Evolutionary conservation across 30 jellyfish, hydroid and myxozoan genomes (phyloP), one percentile per base, ranked within the genome.

Genomic region (Aurelia sp.): DNA sequence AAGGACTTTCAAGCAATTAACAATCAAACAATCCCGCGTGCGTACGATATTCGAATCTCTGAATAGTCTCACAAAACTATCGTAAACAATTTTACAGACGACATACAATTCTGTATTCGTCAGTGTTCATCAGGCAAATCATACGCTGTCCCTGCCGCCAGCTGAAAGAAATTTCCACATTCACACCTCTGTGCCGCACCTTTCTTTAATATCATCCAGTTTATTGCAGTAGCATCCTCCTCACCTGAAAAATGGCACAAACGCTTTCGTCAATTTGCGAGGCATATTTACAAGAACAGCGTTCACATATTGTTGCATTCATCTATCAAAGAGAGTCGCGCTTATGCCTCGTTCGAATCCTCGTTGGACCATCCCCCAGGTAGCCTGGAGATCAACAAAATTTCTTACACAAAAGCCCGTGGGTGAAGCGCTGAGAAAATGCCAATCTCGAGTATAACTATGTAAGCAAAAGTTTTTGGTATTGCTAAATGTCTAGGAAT

Each of bases 111-210:
- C 55, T 41, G 11, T 51, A 47, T 20, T 22, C 37, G 58, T 57
- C 78, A 71, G 62, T 79, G 89, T 65, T 89, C 92, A 11, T 74
- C 97, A 3, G 95, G 97, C 11, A 94, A 78, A n/a, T 96, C 91
- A 76, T 94, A 78, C 27, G 96, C 50, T 64, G 80, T 89, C 17
- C 99, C 99, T 22, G 96, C 79, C 11, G 86, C 96, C 72, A 94
- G 71, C 74, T 89, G 96, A 70, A 64, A 94, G 86, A 94, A 89
- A 70, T 89, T 84, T 5, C 99, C 99, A 81, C 99, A 94, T 65
- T 90, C 95, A 64, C 99, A 94, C 52, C 99, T 88, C 80, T 85
- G 96, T n/a, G 97, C 86, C 1, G 97, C 87, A 13, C 99, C 99
- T 62, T 94, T 89, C 74, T 94, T 93, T 62, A 94, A 68, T 15